Percentiles rank a stretch among this genome's conserved stretches.
Conservation (phyloP, 2,113 vertebrate genomes). For the Pollimyrus isidori region DNA sequence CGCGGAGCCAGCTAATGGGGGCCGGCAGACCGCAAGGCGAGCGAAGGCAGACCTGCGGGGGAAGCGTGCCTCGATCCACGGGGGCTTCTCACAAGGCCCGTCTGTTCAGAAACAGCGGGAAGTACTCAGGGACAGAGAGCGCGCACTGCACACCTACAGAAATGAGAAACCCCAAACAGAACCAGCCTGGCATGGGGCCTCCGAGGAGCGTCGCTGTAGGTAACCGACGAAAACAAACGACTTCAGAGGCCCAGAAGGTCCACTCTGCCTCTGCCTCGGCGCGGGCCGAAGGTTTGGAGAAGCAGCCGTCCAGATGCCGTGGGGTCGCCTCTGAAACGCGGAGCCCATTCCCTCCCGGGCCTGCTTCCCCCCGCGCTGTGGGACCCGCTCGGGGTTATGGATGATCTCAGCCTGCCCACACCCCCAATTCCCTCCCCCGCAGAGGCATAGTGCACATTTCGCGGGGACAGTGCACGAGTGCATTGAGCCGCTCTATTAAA, state of each 20-base stretch:
- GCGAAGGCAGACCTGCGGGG: not conserved
- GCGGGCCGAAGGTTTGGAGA: constrained; percentile 17
- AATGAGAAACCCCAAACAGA: constrained; percentile 25
- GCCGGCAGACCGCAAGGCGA: not conserved
- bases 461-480: not conserved
- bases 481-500: not conserved
- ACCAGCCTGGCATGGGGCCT: constrained; percentile 37
- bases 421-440: not conserved
- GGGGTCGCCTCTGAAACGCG: constrained; percentile 20
- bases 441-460: constrained; percentile 14
- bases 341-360: constrained; percentile 1
- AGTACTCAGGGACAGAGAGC: constrained; percentile 23
- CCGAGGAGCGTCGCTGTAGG: constrained; percentile 53
- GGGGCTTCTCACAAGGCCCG: constrained; percentile 34
- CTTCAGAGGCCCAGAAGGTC: constrained; percentile 35
- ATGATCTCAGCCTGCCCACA: constrained; percentile 44
- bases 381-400: constrained; percentile 47
- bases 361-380: constrained; percentile 37
- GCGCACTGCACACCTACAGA: not conserved
- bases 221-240: constrained; percentile 25
- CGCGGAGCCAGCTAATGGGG: not conserved
- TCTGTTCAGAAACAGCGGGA: constrained; percentile 42
- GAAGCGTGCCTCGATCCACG: not conserved
- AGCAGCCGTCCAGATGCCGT: constrained; percentile 20
- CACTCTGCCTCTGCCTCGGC: not conserved